Evolutionary conservation across 2,797 vertebrate genomes (phyloP), one percentile per base, ranked within the genome.

Genomic region (Brotula barbata): DNA sequence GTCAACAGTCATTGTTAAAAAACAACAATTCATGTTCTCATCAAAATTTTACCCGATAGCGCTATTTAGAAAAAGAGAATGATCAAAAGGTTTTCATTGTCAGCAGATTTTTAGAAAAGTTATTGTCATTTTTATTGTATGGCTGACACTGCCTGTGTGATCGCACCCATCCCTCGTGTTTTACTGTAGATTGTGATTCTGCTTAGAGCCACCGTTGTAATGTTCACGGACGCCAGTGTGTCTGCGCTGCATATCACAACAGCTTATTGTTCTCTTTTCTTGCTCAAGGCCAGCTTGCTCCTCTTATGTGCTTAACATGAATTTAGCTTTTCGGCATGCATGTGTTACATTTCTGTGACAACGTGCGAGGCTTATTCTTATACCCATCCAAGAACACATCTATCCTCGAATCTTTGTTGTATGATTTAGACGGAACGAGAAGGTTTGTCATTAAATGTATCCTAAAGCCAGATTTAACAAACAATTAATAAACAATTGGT

Each of bases 341-440:
- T 58, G 56, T 55, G 59, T 62, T 57, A 67, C 13, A 75, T 78
- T 64, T 64, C 42, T 50, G 5, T 68, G 64, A 70, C 71, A 78
- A 51, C 10, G 58, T 53, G 73, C 46, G 65, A 73, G 76, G 22
- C 48, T 15, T 39, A n/a, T 41, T 64, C 37, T 58, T 51, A 59
- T 21, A 34, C 52, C 55, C n/a, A 22, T 51, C 49, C 2, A 14
- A 33, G 10, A 33, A 42, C 60, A 1, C 21, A 66, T 36, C 33
- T 47, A 12, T 64, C 57, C 40, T 45, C 58, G 48, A 64, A 21
- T 60, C 37, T 41, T 46, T 54, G 68, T 74, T 61, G 48, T 49
- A 72, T 80, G 68, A 64, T 46, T 53, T 20, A 63, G 74, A 67
- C 69, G 61, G 45, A 57, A 34, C 37, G 62, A 66, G 68, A 72